Evolutionary conservation across 2,888 invertebrate genomes (phyloP), one percentile per base, ranked within the genome.

Genomic region (Lithophane semibrunnea): DNA sequence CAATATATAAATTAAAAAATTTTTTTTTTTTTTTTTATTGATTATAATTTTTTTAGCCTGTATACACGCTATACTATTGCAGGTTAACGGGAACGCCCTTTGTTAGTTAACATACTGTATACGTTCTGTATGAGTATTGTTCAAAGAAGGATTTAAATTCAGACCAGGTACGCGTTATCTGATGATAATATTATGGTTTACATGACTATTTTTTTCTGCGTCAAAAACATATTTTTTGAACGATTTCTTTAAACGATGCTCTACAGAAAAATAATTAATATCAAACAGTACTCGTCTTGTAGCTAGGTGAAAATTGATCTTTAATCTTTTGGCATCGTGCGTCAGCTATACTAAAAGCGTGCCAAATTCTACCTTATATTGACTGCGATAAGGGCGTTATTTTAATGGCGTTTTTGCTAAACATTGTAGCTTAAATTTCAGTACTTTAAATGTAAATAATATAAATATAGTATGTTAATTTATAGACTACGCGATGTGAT

Each of bases 311-410:
- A 67, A 56, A 72, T 69, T 79, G 47, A 71, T 76, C 49, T 82
- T 60, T 18, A 68, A 44, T 24, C 18, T 66, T 77, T 75, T 81
- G 80, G 78, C 73, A 60, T 67, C 16, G 64, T 70, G 61, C 63
- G 67, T 70, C 54, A 78, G 73, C 79, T 82, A 49, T 86, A 73
- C 64, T 80, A 77, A 77, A 37, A 72, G 79, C 87, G 87, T 87
- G 87, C 87, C 87, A 87, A 87, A 88, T 75, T 79, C 49, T 49
- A 81, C 69, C 69, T 69, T 82, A 84, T 77, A 10, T 12, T n/a
- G 60, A 69, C 66, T 42, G 3, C 3, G 37, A 47, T 74, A 80
- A 83, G 76, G 65, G 21, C 52, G 47, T 73, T 65, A 82, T 83
- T 61, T 58, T 72, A 70, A 75, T 63, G 37, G 79, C 75, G 75